phyloP scores from a whole-genome alignment of 2,113 vertebrate genomes.

The Pica pica region DNA sequence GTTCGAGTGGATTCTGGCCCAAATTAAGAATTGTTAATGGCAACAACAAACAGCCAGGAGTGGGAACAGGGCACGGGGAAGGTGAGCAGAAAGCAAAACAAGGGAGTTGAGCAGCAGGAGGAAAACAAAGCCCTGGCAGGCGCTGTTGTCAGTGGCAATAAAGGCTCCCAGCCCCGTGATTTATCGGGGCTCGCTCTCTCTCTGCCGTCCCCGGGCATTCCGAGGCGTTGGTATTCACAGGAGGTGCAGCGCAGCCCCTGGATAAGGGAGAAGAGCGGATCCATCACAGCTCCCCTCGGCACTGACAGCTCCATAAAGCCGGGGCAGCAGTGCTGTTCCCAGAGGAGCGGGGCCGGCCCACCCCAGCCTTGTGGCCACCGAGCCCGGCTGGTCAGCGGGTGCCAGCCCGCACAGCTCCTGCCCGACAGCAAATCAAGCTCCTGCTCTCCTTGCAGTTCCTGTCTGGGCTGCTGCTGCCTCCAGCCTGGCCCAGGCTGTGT shows the following conservation, averaged over 20 bases:
- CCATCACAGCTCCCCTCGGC: not conserved
- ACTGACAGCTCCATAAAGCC: not conserved
- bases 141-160: not conserved
- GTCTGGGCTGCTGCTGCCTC: not conserved
- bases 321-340: not conserved
- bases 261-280: conserved; percentile 34
- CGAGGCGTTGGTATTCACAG: not conserved
- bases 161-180: not conserved
- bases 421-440: not conserved
- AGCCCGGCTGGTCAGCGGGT: not conserved
- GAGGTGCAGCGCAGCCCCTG: not conserved
- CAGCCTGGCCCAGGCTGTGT: not conserved
- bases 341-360: not conserved
- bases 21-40: not conserved
- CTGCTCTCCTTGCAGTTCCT: not conserved
- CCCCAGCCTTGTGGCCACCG: not conserved
- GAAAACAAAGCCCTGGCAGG: not conserved
- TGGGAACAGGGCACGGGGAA: not conserved
- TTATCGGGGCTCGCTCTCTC: not conserved
- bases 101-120: not conserved
- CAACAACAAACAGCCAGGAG: not conserved
- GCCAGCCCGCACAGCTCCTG: not conserved
- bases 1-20: not conserved
- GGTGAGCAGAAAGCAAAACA: not conserved
- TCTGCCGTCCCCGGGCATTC: not conserved